Base-by-base conservation (phyloP, 2,113 vertebrate species). In the Triplophysa dalaica region DNA sequence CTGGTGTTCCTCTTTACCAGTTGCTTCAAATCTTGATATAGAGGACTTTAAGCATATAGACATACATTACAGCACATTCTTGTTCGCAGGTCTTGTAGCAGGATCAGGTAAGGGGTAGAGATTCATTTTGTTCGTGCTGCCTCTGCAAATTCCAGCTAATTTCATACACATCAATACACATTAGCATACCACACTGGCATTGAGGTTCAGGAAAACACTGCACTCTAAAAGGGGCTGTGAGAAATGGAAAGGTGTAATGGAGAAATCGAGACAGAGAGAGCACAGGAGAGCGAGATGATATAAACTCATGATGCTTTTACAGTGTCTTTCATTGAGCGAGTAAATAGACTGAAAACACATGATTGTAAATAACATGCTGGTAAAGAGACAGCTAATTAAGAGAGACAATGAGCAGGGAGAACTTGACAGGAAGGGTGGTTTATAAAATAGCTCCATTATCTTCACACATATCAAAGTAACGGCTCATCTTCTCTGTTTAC, bases 301-400 rank as follows among this genome's bases (percentile, higher is more conserved):
- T 80, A 88, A 93, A 91, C 81, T 91, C 85, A 91, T 91, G 79
- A 86, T 85, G 83, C 50, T 86, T 93, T 91, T 88, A 90, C 86
- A 88, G 81, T 83, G 61, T 26, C 86, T 90, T 86, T 91, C 85
- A 87, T 92, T 92, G 90, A 86, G 92, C 74, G 88, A 68, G 86
- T 87, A 89, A 90, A 90, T 77, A 88, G 86, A 86, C 83, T 78
- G 87, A 80, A 87, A 92, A 91, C 90, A 89, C 88, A 89, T 88
- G 85, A 83, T 82, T 83, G 74, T 91, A 93, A 93, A 92, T 92
- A 94, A 90, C 82, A 85, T 22, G 85, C 84, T 52, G 48, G 43
- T 85, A 85, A 83, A 83, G 22, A 83, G 85, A 86, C 64, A 81
- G 29, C 75, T 91, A 82, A 90, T 86, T 88, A 87, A 67, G 41